Evolutionary conservation across 2,888 invertebrate species (phyloP), one percentile per base, ranked within the genome.

Genomic region (Tenthredo scrophulariae): DNA sequence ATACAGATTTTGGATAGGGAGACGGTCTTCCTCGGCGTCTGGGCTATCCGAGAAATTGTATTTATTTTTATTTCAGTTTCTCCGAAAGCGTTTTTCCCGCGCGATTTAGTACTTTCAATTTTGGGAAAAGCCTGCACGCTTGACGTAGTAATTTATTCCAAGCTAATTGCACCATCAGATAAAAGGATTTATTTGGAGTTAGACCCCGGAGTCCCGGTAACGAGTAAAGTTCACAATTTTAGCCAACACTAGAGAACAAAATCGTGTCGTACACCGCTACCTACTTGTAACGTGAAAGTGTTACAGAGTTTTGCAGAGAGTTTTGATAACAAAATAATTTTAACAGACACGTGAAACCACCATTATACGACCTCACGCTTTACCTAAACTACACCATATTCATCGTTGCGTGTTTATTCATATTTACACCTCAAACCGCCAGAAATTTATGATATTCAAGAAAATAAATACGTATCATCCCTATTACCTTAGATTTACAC

Each of bases 191-290:
- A 80, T 80, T 80, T 40, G 1, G 22, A 62, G 62, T 62, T 80
- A 80, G 33, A 80, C 22, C 37, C 13, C 15, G 22, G n/a, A 62
- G 54, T 26, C 58, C 2, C 33, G 58, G 80, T 80, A 80, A 80
- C 80, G 80, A 80, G 62, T 10, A 80, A 80, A 62, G 80, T 80
- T 80, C 37, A 80, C 46, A 62, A 80, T 80, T 80, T 80, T 80
- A 80, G n/a, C 62, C 62, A 80, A 62, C 80, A 29, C 62, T 40
- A 22, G 72, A 22, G 72, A 74, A 74, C 72, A 43, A 43, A 33
- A 43, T 43, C 72, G 43, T 43, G 67, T 29, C 67, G 33, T 33
- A 67, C 33, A 67, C 33, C 67, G 33, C 29, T 33, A 67, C 33
- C 15, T 67, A 67, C 67, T 67, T 67, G 67, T 67, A 33, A 67